These are phyloP conservation scores for Sorex maritimensis DNA, from an alignment of 2,797 vertebrate genomes.

Conservation along the genomic window DNA sequence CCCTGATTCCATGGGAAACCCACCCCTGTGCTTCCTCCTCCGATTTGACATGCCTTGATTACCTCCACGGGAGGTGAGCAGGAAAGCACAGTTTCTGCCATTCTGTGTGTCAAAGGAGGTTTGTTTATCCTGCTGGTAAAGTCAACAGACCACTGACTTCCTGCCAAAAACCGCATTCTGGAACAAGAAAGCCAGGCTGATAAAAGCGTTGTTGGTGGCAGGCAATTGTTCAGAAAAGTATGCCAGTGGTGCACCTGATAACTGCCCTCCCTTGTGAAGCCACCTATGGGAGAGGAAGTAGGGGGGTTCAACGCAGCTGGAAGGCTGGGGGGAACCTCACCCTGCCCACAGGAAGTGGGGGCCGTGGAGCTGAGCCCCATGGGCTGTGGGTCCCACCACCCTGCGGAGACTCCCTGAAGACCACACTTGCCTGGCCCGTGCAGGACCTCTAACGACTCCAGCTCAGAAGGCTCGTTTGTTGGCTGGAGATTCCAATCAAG, in stretches of 20 bases:
- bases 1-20: slow-evolving; percentile 4
- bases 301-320: not conserved
- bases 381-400: too few species aligned
- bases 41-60: not conserved
- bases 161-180: slow-evolving; percentile 74
- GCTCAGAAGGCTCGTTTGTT: too few species aligned
- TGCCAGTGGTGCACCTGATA: slow-evolving; percentile 56
- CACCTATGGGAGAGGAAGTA: not conserved
- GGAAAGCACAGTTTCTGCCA: slow-evolving; percentile 72
- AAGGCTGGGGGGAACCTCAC: not conserved
- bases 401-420: not conserved
- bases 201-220: slow-evolving; percentile 55
- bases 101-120: slow-evolving; percentile 81
- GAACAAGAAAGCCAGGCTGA: slow-evolving; percentile 60
- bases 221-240: slow-evolving; percentile 65
- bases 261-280: not conserved
- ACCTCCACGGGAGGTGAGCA: slow-evolving; percentile 39
- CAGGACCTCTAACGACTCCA: not conserved
- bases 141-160: slow-evolving; percentile 79
- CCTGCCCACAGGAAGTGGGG: not conserved
- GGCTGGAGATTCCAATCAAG: not conserved
- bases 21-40: slow-evolving; percentile 1
- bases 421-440: too few species aligned
- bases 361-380: not conserved
- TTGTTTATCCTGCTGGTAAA: slow-evolving; percentile 76